Conservation (phyloP, 2,888 invertebrate genomes). For the Lutraria lutraria region DNA sequence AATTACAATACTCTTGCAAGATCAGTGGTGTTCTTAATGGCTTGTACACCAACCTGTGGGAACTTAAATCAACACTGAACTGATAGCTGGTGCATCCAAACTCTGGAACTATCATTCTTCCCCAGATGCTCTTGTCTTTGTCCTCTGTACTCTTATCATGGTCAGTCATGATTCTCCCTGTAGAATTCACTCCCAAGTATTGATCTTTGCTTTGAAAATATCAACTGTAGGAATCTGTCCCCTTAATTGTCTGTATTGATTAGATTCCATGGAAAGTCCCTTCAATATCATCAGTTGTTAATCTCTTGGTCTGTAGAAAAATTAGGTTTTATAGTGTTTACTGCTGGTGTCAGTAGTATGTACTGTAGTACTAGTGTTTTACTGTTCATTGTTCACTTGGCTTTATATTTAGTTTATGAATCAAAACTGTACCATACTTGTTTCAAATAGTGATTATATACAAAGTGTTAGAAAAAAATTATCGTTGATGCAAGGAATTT, state of each 20-base stretch:
- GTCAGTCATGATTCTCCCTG: not conserved
- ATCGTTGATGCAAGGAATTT: not conserved
- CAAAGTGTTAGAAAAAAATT: not conserved
- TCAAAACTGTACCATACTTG: not conserved
- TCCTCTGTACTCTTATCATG: not conserved
- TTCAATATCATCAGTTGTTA: not conserved
- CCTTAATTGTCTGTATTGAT: slow-evolving; percentile 11
- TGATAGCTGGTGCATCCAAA: not conserved
- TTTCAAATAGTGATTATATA: not conserved
- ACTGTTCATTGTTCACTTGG: not conserved
- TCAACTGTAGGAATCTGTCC: slow-evolving; percentile 19
- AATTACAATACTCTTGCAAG: not conserved
- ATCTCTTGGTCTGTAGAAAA: not conserved
- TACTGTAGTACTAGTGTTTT: not conserved
- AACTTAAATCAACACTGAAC: not conserved
- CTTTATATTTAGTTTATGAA: not conserved
- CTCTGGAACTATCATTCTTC: no score
- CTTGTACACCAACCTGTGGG: not conserved
- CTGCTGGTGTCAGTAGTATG: not conserved
- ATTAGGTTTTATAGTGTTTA: not conserved
- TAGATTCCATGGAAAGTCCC: not conserved
- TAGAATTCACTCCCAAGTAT: not conserved
- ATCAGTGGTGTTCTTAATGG: not conserved
- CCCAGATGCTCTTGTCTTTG: not conserved
- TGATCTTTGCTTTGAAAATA: slow-evolving; percentile 17